A percentile compares a stretch with the other conserved stretches of the same genome.
phyloP scores from a whole-genome alignment of 1,140 invertebrate genomes.

The Adoxophyes honmai region DNA sequence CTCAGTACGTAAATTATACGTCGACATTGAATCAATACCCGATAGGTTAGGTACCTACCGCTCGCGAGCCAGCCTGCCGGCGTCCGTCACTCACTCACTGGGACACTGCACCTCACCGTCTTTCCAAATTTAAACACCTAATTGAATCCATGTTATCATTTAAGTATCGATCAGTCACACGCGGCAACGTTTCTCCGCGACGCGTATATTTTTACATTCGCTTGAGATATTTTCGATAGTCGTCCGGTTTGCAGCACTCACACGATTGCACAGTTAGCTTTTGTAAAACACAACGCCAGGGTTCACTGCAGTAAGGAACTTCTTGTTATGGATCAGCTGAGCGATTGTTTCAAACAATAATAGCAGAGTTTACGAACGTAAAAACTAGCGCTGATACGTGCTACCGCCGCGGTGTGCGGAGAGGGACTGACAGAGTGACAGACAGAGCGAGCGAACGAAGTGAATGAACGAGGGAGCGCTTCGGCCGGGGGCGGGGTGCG shows the following conservation, averaged over 20 bases:
- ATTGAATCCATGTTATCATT: slow-evolving; percentile 76
- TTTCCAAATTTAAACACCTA: slow-evolving; percentile 56
- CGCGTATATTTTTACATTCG: slow-evolving; percentile 71
- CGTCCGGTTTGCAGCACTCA: slow-evolving; percentile 26
- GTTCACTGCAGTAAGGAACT: slow-evolving; percentile 26
- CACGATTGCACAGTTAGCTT: slow-evolving; percentile 20
- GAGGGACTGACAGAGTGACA: slow-evolving; percentile 59
- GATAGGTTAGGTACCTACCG: slow-evolving; percentile 60
- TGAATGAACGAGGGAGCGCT: slow-evolving; percentile 29
- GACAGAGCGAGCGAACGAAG: slow-evolving; percentile 44
- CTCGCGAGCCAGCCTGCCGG: slow-evolving; percentile 20
- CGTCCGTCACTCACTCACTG: slow-evolving; percentile 35
- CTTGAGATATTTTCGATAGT: slow-evolving; percentile 55
- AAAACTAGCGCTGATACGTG: slow-evolving; percentile 20
- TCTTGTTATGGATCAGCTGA: slow-evolving; percentile 66
- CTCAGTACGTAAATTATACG: slow-evolving; percentile 44
- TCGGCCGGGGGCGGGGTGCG: slow-evolving; percentile 17
- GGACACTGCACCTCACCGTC: slow-evolving; percentile 53
- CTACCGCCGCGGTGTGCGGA: slow-evolving; percentile 34
- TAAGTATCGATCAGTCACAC: slow-evolving; percentile 74
- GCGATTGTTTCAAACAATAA: slow-evolving; percentile 68
- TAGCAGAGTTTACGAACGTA: slow-evolving; percentile 43
- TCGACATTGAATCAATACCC: slow-evolving; percentile 51
- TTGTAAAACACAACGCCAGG: slow-evolving; percentile 1
- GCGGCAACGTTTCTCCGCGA: slow-evolving; percentile 58